These are phyloP conservation scores for Rhynchopsitta pachyrhyncha DNA, from an alignment of 2,113 vertebrate genomes.

Conservation along the genomic window DNA sequence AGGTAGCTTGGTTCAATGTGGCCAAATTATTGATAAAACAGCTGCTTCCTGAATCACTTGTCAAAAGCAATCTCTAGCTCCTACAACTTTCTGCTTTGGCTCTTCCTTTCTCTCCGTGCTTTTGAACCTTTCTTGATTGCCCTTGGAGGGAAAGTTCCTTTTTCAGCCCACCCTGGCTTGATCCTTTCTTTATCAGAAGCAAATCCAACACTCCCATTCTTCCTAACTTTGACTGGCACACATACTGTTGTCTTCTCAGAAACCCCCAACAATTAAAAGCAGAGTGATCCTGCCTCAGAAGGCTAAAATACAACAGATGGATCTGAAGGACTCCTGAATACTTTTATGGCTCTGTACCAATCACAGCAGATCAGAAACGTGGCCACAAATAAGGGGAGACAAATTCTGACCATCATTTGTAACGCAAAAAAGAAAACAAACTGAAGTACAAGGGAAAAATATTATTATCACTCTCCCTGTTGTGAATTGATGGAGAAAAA, in stretches of 20 bases:
- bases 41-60: neutral
- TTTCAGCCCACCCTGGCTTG: neutral
- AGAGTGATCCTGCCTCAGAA: neutral
- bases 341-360: neutral
- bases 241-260: rapidly evolving
- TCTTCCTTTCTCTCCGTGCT: neutral
- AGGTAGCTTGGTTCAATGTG: rapidly evolving
- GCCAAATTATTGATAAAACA: neutral
- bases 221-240: neutral
- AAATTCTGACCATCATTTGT: neutral
- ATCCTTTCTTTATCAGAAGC: neutral
- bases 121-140: neutral
- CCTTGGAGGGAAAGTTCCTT: neutral
- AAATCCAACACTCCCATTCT: neutral
- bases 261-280: neutral
- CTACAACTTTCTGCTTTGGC: neutral
- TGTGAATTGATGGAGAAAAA: neutral
- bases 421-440: neutral
- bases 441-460: neutral
- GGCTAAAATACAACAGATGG: neutral
- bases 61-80: neutral
- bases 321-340: neutral
- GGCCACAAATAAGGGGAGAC: neutral
- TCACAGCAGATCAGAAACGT: neutral
- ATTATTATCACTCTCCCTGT: neutral